Percentiles rank a stretch among this genome's conserved stretches.
Evolutionary conservation across 1,140 invertebrate species (phyloP).

Genomic region (Drosophila quadrilineata): DNA sequence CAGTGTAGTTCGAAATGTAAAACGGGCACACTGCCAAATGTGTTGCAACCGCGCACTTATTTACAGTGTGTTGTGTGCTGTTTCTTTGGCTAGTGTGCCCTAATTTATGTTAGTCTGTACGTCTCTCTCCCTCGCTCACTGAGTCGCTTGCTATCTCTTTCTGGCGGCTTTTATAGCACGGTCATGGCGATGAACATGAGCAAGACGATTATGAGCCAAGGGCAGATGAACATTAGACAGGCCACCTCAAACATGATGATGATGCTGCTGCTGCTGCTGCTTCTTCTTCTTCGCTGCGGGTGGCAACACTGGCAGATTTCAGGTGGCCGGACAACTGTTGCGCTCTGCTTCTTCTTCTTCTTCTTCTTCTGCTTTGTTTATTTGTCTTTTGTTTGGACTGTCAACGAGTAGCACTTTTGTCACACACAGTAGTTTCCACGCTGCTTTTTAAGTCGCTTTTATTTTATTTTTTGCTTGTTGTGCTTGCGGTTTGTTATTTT

Average conservation of each 20-base stretch:
- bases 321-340: slow-evolving; percentile 13
- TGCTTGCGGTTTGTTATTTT: slow-evolving; percentile 13
- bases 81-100: slow-evolving; percentile 53
- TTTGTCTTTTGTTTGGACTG: not conserved
- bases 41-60: slow-evolving; percentile 58
- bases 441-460: not conserved
- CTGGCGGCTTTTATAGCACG: slow-evolving; percentile 48
- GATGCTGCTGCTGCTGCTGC: not conserved
- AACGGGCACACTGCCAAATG: slow-evolving; percentile 51
- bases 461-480: slow-evolving; percentile 17
- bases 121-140: not conserved
- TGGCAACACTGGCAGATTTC: slow-evolving; percentile 22
- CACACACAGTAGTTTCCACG: slow-evolving; percentile 15
- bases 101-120: slow-evolving; percentile 34
- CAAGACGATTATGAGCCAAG: slow-evolving; percentile 73
- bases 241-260: slow-evolving; percentile 75
- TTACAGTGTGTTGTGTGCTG: not conserved
- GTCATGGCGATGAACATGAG: slow-evolving; percentile 78
- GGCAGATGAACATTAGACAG: slow-evolving; percentile 79
- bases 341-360: not conserved
- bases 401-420: slow-evolving; percentile 4
- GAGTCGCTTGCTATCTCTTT: not conserved
- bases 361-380: not conserved
- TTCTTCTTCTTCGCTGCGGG: slow-evolving; percentile 4
- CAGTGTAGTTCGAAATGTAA: too few species aligned